phyloP scores from a whole-genome alignment of 2,797 vertebrate genomes.

The Botia kubotai region DNA sequence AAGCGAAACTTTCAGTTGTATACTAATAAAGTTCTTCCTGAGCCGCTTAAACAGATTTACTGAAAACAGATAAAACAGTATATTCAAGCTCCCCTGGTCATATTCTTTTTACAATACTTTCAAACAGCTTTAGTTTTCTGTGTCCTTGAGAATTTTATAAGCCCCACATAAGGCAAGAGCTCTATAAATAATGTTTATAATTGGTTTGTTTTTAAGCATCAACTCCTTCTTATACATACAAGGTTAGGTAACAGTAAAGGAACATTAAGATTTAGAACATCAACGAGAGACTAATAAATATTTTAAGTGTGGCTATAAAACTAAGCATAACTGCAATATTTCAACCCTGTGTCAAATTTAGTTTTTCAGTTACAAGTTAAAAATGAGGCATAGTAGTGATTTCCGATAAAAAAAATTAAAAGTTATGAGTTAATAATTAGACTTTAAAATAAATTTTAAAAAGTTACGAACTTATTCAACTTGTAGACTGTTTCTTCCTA shows the following conservation, averaged over 20 bases:
- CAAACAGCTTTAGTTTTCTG: slow-evolving; percentile 16
- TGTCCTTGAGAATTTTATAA: slow-evolving; percentile 51
- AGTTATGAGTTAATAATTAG: no score
- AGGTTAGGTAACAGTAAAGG: slow-evolving; percentile 9
- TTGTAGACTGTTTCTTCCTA: neutral
- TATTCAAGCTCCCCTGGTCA: slow-evolving; percentile 25
- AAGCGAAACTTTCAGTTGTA: neutral
- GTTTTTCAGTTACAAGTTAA: neutral
- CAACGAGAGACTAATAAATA: slow-evolving; percentile 23
- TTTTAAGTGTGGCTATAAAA: slow-evolving; percentile 8
- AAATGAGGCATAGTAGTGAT: neutral
- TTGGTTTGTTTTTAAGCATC: slow-evolving; percentile 19
- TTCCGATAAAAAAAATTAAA: neutral
- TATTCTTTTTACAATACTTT: slow-evolving; percentile 42
- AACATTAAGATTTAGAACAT: slow-evolving; percentile 39
- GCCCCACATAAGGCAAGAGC: slow-evolving; percentile 23
- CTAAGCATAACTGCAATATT: neutral
- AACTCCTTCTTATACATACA: slow-evolving; percentile 13
- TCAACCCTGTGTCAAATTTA: neutral
- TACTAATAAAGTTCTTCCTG: slow-evolving; percentile 2
- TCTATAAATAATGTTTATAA: slow-evolving; percentile 46
- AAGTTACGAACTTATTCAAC: neutral
- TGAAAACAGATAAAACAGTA: slow-evolving; percentile 43
- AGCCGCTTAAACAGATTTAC: slow-evolving; percentile 38
- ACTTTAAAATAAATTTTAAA: no score